Conservation (phyloP, 1,140 invertebrate genomes). For the Polyergus mexicanus region DNA sequence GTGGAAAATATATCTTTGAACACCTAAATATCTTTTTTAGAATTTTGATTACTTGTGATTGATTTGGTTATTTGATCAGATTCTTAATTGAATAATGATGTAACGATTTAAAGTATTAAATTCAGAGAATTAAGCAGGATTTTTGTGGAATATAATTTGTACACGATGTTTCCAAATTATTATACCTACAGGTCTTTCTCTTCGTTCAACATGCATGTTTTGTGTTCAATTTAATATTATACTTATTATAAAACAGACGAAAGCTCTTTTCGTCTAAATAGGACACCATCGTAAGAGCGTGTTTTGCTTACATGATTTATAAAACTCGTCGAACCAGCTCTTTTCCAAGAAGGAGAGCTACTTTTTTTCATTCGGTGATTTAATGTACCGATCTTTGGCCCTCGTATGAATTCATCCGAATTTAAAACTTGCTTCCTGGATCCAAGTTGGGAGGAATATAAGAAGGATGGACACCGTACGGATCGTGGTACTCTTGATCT, state of each 20-base stretch:
- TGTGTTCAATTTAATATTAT: not conserved
- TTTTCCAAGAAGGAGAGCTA: not conserved
- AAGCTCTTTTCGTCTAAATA: not conserved
- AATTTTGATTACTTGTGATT: not conserved
- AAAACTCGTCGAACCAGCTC: conserved; percentile 26
- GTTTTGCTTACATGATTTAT: conserved; percentile 14
- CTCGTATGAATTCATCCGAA: not conserved
- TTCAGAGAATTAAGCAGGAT: too few relatives aligned
- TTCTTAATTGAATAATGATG: not conserved
- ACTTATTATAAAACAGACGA: too few relatives aligned
- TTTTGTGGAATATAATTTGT: not conserved
- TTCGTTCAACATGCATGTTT: not conserved
- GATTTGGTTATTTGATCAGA: not conserved
- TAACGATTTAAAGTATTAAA: not conserved
- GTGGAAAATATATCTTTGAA: not conserved
- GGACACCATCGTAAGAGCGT: not conserved
- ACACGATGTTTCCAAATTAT: not conserved
- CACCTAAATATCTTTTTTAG: not conserved
- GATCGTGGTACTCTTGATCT: not conserved
- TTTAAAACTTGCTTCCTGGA: not conserved
- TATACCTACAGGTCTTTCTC: not conserved
- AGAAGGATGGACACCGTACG: not conserved
- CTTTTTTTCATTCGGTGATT: not conserved
- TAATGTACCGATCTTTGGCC: not conserved
- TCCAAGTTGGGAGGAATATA: conserved; percentile 32